A percentile compares a stretch with the other conserved stretches of the same genome.
Evolutionary conservation across 1,140 invertebrate genomes (phyloP).

Genomic region (Portunus trituberculatus): DNA sequence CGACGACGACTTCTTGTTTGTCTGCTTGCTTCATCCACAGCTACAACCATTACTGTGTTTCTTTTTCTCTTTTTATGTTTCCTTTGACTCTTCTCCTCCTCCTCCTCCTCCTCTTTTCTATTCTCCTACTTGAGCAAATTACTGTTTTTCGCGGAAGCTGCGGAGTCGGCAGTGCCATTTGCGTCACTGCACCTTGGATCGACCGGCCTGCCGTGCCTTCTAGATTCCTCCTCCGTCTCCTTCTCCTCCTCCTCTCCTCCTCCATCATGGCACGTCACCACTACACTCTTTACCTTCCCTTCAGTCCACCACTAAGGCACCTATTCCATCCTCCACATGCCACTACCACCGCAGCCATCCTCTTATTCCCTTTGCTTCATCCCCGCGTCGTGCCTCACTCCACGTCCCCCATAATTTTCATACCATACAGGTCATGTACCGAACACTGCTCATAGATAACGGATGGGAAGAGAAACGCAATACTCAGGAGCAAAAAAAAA

Average conservation of each 20-base stretch:
- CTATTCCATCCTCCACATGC: neutral
- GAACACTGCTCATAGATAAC: neutral
- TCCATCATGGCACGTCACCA: neutral
- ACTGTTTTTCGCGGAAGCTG: neutral
- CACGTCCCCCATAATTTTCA: neutral
- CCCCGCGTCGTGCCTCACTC: neutral
- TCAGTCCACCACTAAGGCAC: neutral
- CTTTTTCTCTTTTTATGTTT: neutral
- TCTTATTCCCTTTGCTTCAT: neutral
- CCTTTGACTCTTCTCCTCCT: neutral
- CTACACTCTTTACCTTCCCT: neutral
- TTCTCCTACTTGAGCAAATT: neutral
- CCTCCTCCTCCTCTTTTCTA: neutral
- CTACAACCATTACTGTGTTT: neutral
- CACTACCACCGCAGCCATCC: neutral
- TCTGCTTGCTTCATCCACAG: neutral
- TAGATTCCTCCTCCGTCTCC: neutral
- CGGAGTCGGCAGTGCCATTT: neutral
- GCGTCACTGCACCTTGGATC: neutral
- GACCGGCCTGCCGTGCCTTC: neutral
- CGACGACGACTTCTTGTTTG: too few species aligned
- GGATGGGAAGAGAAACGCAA: neutral
- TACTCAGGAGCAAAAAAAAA: neutral
- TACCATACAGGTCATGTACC: neutral
- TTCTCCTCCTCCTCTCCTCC: too few species aligned